These are phyloP conservation scores for Xenopus laevis DNA, from an alignment of 2,113 vertebrate species.

Conservation along the genomic window DNA sequence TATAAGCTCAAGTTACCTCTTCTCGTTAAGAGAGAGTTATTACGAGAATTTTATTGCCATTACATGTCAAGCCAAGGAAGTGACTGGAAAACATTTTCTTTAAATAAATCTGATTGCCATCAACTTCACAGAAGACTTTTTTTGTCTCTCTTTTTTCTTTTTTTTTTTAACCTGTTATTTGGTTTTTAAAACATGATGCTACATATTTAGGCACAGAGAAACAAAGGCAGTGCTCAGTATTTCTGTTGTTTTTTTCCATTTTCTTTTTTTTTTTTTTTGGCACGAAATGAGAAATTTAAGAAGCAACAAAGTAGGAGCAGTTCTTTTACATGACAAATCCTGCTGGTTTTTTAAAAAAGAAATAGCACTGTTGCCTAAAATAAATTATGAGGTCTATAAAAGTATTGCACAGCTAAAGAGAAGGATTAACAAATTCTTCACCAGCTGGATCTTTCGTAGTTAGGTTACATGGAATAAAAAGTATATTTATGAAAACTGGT, in stretches of 20 bases:
- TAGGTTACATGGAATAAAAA: too few species aligned
- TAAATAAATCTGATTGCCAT: slow-evolving; percentile 35
- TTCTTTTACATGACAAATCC: too few species aligned
- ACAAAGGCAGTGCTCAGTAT: neutral
- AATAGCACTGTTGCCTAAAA: too few species aligned
- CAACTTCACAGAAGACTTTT: neutral
- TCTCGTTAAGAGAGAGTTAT: slow-evolving; percentile 39
- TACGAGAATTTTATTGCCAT: slow-evolving; percentile 21
- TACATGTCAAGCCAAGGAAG: slow-evolving; percentile 37
- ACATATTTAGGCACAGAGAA: slow-evolving; percentile 16
- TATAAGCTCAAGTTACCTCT: slow-evolving; percentile 14
- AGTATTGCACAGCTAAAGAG: too few species aligned
- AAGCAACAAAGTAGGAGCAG: too few species aligned
- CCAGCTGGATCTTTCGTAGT: too few species aligned
- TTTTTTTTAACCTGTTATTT: slow-evolving; percentile 4
- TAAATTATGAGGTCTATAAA: too few species aligned
- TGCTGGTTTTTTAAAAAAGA: too few species aligned
- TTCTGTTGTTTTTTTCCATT: neutral
- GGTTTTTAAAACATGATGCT: slow-evolving; percentile 21
- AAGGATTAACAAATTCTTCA: too few species aligned
- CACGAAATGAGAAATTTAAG: neutral
- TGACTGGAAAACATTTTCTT: slow-evolving; percentile 31
- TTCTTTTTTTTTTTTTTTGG: neutral
- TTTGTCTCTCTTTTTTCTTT: slow-evolving; percentile 3
- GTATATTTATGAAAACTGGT: too few species aligned